Evolutionary conservation across 2,113 vertebrate genomes (phyloP).

Genomic region (Pelecanoides urinatrix): DNA sequence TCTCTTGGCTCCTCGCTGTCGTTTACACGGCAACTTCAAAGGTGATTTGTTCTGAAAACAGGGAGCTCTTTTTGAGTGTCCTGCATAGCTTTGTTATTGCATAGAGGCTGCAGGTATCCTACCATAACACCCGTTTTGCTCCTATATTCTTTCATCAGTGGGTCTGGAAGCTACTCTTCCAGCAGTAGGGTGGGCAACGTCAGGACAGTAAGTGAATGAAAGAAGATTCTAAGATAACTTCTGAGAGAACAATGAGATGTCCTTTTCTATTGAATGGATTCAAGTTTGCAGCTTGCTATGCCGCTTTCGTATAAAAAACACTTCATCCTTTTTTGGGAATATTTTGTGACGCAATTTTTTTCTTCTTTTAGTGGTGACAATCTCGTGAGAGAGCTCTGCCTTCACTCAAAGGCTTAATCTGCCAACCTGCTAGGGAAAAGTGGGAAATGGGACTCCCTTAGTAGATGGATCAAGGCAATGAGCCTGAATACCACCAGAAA

Average conservation of each 20-base stretch:
- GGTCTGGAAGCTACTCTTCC: neutral
- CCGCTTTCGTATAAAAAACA: accelerated
- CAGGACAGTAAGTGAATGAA: neutral
- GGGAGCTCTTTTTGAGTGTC: neutral
- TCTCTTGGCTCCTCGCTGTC: neutral
- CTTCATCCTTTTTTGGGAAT: neutral
- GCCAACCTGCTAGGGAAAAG: neutral
- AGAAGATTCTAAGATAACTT: neutral
- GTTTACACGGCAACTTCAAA: accelerated
- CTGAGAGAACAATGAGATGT: neutral
- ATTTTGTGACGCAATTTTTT: neutral
- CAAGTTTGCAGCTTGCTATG: neutral
- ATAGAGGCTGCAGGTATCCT: accelerated
- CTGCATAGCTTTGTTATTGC: neutral
- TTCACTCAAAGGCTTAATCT: neutral
- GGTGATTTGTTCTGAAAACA: neutral
- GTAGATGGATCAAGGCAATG: neutral
- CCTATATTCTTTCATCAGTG: accelerated
- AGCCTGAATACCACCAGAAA: neutral
- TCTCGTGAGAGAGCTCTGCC: neutral
- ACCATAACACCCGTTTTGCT: accelerated
- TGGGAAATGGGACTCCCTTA: neutral
- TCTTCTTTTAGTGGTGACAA: too few relatives aligned
- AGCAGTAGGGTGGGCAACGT: neutral
- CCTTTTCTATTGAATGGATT: neutral